Evolutionary conservation across 23 tunicate species (phyloP).

Genomic region (Ascidia mentula): DNA sequence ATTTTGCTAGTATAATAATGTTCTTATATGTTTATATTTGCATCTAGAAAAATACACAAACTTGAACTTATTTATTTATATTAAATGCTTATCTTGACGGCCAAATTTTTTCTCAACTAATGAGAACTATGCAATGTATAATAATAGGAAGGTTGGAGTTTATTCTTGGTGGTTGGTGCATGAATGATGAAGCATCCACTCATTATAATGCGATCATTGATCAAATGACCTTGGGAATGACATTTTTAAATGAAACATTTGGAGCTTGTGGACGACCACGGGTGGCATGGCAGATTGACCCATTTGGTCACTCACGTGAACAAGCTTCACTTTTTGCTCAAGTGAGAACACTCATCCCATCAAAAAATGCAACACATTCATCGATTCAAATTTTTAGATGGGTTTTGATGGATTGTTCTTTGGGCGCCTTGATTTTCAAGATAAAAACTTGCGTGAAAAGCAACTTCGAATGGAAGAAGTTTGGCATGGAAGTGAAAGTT

Average conservation of each 20-base stretch:
- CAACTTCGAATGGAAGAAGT: slow-evolving; percentile 84
- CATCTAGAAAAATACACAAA: no score
- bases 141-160: slow-evolving; percentile 86
- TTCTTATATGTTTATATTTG: no score
- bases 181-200: slow-evolving; percentile 99
- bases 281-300: slow-evolving; percentile 99
- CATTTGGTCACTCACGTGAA: slow-evolving; percentile 96
- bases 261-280: slow-evolving; percentile 92
- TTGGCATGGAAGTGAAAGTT: slow-evolving; percentile 85
- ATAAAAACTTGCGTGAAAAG: slow-evolving; percentile 72
- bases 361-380: no score
- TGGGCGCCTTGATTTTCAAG: slow-evolving; percentile 91
- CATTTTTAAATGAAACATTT: slow-evolving; percentile 81
- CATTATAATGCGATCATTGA: slow-evolving; percentile 97
- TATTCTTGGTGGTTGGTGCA: slow-evolving; percentile 99
- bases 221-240: slow-evolving; percentile 88
- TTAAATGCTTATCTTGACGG: no score
- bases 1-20: no score
- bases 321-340: slow-evolving; percentile 98
- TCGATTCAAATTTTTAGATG: slow-evolving; percentile 74
- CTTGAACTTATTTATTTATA: no score
- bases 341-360: no score
- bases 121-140: neutral
- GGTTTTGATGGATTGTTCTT: slow-evolving; percentile 99
- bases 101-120: no score